Evolutionary conservation across 2,888 invertebrate species (phyloP).

Genomic region (Argyresthia goedartella): DNA sequence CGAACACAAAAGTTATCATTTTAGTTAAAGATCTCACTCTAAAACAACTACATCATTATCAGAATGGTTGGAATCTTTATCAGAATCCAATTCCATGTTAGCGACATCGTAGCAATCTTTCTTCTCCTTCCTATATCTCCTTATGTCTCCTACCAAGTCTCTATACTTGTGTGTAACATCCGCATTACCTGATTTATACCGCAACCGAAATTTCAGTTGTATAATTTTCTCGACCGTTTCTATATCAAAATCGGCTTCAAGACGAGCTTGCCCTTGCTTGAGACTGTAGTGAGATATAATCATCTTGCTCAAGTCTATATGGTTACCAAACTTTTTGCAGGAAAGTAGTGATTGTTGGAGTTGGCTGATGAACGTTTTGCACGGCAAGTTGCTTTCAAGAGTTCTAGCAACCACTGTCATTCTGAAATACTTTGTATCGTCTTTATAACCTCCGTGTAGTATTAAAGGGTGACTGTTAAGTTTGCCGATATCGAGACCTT

Average conservation of each 20-base stretch:
- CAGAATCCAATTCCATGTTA: slow-evolving; percentile 48
- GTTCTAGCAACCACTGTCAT: slow-evolving; percentile 19
- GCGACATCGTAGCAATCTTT: slow-evolving; percentile 43
- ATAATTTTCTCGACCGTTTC: slow-evolving; percentile 29
- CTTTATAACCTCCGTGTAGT: slow-evolving; percentile 29
- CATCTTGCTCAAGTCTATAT: slow-evolving; percentile 40
- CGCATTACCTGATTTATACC: slow-evolving; percentile 19
- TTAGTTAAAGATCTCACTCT: slow-evolving; percentile 5
- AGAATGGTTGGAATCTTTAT: slow-evolving; percentile 24
- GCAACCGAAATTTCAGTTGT: slow-evolving; percentile 2
- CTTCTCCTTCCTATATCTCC: slow-evolving; percentile 32
- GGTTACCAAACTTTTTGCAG: slow-evolving; percentile 42
- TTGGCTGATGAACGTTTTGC: background rate
- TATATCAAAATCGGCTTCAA: slow-evolving; percentile 39
- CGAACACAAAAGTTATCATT: too few relatives aligned
- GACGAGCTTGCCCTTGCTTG: background rate
- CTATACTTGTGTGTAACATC: slow-evolving; percentile 19
- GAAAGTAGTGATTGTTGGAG: slow-evolving; percentile 12
- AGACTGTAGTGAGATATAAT: slow-evolving; percentile 19
- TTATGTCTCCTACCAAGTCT: slow-evolving; percentile 27
- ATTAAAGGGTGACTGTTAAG: slow-evolving; percentile 28
- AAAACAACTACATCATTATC: slow-evolving; percentile 17
- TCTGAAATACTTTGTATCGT: slow-evolving; percentile 28
- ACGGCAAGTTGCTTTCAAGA: background rate
- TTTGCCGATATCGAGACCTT: slow-evolving; percentile 31